Evolutionary conservation across 2,797 vertebrate genomes (phyloP).

Genomic region (Molossus alvarezi): DNA sequence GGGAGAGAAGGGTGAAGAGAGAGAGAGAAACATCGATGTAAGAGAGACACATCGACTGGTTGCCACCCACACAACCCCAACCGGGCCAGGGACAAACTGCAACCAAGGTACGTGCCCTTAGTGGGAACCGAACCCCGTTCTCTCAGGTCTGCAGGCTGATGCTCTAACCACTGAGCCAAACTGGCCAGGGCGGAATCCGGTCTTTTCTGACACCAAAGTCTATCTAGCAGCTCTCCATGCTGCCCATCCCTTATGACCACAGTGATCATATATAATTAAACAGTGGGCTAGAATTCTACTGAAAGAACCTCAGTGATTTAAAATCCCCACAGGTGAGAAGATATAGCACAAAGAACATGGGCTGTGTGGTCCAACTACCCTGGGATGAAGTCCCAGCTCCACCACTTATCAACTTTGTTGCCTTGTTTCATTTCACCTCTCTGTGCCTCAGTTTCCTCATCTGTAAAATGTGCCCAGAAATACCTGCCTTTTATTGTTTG

Average conservation of each 20-base stretch:
- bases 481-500: background rate
- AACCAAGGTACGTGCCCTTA: too few relatives aligned
- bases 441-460: conserved; percentile 2
- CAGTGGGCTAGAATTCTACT: background rate
- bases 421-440: background rate
- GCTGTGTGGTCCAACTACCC: too few relatives aligned
- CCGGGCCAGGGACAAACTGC: too few relatives aligned
- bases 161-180: too few relatives aligned
- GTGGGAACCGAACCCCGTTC: too few relatives aligned
- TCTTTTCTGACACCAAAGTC: background rate
- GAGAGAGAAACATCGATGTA: too few relatives aligned
- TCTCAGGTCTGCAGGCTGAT: too few relatives aligned
- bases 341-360: background rate
- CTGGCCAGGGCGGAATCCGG: background rate
- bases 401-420: background rate
- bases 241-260: background rate
- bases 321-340: background rate
- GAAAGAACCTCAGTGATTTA: background rate
- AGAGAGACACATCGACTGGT: too few relatives aligned
- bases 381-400: background rate
- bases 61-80: too few relatives aligned
- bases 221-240: background rate
- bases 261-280: background rate
- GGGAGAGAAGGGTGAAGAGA: too few relatives aligned
- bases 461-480: background rate